Evolutionary conservation across 2,888 invertebrate species (phyloP), one percentile per base, ranked within the genome.

Genomic region (Lymantria monacha): DNA sequence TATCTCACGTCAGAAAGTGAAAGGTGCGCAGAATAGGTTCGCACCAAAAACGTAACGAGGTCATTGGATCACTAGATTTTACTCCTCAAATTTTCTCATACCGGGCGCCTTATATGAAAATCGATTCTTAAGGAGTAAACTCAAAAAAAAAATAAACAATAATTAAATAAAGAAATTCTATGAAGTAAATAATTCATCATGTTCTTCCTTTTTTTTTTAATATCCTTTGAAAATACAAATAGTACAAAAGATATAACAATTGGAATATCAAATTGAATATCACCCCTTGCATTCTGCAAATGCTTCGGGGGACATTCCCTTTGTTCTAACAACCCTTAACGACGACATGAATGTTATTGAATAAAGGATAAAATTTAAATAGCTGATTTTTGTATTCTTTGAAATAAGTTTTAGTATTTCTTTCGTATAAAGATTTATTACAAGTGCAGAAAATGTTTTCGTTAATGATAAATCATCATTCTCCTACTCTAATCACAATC

Each of bases 201-300:
- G 42, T 42, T 42, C 30, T 22, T 5, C 42, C 11, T n/a, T 22
- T n/a, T n/a, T n/a, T n/a, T n/a, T n/a, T 10, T 30, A 22, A 41
- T 9, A 22, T 41, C 36, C n/a, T 42, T 43, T 46, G 31, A 42
- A 22, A 42, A 52, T 49, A 49, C 64, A 51, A 51, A 11, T 38
- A 51, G 48, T 55, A 64, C 65, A 66, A 64, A 63, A 55, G 56
- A 55, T 61, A 61, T 49, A 66, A 65, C 49, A 55, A 48, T 55
- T 42, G 58, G 22, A 55, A 58, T 56, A 63, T 58, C 33, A 67
- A 65, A 65, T 65, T 58, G 56, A 64, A 67, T 63, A 61, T 64
- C 68, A 54, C 53, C 64, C 55, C 51, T 5, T 42, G 53, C 42
- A 50, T 38, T 46, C 51, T 41, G 36, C 49, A 36, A 53, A 49